Percentiles rank a stretch among this genome's conserved stretches.
Conservation (phyloP, 2,797 vertebrate species). For the Phylloscopus collybita region DNA sequence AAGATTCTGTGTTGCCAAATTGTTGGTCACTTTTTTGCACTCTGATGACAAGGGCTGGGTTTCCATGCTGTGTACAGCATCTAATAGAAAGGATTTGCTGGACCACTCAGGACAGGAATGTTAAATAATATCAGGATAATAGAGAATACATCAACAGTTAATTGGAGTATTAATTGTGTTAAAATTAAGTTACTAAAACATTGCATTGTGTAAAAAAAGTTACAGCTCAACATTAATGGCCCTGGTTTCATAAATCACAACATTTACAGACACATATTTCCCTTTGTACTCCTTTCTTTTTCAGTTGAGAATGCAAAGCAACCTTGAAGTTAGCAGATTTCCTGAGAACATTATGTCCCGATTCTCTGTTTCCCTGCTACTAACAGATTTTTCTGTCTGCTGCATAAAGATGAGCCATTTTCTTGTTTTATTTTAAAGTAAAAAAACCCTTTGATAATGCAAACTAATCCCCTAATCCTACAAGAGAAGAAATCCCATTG, state of each 20-base stretch:
- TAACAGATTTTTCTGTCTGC: constrained; percentile 19
- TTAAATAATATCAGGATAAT: background rate
- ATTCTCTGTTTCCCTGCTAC: background rate
- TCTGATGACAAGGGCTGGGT: background rate
- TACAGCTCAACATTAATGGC: background rate
- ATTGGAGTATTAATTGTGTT: background rate
- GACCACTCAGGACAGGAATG: background rate
- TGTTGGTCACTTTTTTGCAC: background rate
- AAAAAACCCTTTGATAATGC: constrained; percentile 27
- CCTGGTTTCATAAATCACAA: background rate
- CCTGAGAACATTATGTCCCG: background rate
- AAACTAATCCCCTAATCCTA: constrained; percentile 57
- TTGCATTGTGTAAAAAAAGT: background rate
- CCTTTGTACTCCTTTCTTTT: background rate
- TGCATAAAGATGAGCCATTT: background rate
- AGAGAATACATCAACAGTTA: background rate
- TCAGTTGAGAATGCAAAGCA: background rate
- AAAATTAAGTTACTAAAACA: background rate
- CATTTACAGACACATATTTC: background rate
- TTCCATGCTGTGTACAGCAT: background rate
- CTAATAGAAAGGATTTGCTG: background rate
- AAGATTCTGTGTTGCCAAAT: background rate
- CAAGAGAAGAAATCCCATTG: constrained; percentile 8
- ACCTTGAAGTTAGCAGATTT: constrained; percentile 13
- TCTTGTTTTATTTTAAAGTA: constrained; percentile 33